A percentile compares a stretch with the other conserved stretches of the same genome.
These are phyloP conservation scores for Odontothrips loti DNA, from an alignment of 2,888 invertebrate species.

Conservation along the genomic window DNA sequence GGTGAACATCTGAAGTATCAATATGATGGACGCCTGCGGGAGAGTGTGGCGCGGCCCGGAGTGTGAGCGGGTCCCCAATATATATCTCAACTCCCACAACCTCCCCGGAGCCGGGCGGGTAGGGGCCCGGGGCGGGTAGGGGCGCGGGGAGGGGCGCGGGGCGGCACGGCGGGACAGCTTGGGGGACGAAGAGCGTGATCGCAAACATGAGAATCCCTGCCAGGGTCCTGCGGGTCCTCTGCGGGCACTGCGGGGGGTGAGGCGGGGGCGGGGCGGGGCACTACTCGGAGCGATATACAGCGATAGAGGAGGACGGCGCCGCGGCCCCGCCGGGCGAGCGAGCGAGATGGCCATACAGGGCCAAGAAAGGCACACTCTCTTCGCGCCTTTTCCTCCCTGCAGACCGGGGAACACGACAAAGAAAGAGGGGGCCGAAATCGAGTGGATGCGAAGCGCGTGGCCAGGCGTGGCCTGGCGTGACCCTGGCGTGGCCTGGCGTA, in stretches of 20 bases:
- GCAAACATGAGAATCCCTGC: constrained; percentile 24
- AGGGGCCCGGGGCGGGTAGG: no score
- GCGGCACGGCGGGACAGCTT: background rate
- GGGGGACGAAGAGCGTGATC: background rate
- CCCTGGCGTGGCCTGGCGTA: no score
- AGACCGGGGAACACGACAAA: no score
- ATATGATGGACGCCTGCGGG: constrained; percentile 21
- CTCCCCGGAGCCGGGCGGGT: background rate
- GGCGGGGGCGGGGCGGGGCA: background rate
- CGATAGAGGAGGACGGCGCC: background rate
- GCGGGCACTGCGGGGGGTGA: background rate
- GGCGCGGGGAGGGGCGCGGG: no score
- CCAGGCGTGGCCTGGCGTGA: background rate
- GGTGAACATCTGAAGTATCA: constrained; percentile 26
- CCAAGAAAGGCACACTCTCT: background rate
- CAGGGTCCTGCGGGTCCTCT: background rate
- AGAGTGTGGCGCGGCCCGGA: background rate
- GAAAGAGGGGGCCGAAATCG: no score
- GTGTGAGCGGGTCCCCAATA: constrained; percentile 23
- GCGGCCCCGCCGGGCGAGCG: no score
- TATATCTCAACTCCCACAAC: constrained; percentile 19
- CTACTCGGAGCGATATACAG: background rate
- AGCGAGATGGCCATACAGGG: background rate
- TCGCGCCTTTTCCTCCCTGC: no score
- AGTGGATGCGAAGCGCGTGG: background rate